A percentile compares a stretch with the other conserved stretches of the same genome.
phyloP scores from a whole-genome alignment of 1,140 invertebrate species.

The Acromyrmex charruanus region DNA sequence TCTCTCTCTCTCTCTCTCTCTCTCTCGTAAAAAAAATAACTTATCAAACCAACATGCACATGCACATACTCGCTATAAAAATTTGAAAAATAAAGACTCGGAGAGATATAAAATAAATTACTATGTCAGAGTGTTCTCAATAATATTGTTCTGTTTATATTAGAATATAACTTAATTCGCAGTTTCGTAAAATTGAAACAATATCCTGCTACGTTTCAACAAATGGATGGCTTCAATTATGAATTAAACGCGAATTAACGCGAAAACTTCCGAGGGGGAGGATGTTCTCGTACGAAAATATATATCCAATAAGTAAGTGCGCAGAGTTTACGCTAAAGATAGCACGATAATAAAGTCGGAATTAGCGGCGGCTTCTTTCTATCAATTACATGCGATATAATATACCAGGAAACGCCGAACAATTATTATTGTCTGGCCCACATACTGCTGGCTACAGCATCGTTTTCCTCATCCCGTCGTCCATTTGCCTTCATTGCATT shows the following conservation, averaged over 20 bases:
- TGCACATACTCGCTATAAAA: neutral
- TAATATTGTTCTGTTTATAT: neutral
- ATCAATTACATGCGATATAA: slow-evolving; percentile 78
- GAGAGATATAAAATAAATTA: neutral
- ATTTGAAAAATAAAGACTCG: neutral
- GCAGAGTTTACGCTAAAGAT: slow-evolving; percentile 66
- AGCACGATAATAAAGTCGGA: slow-evolving; percentile 58
- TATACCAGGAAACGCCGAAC: slow-evolving; percentile 81
- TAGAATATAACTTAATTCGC: neutral
- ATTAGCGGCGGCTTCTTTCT: slow-evolving; percentile 76
- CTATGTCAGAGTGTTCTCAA: neutral
- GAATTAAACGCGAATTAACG: slow-evolving; percentile 2
- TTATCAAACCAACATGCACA: neutral
- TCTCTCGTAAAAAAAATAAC: neutral
- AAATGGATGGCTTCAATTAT: neutral
- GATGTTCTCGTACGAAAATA: slow-evolving; percentile 15
- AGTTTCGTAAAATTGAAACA: neutral
- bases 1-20: no score
- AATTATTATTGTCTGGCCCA: slow-evolving; percentile 82
- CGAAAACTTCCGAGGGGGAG: neutral
- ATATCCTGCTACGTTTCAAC: neutral
- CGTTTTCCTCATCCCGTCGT: slow-evolving; percentile 62
- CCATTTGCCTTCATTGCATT: slow-evolving; percentile 77
- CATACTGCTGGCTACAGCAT: slow-evolving; percentile 69
- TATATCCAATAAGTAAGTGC: slow-evolving; percentile 22